A percentile compares a stretch with the other conserved stretches of the same genome.
phyloP scores from a whole-genome alignment of 2,888 invertebrate species.

The Dermolepida albohirtum region DNA sequence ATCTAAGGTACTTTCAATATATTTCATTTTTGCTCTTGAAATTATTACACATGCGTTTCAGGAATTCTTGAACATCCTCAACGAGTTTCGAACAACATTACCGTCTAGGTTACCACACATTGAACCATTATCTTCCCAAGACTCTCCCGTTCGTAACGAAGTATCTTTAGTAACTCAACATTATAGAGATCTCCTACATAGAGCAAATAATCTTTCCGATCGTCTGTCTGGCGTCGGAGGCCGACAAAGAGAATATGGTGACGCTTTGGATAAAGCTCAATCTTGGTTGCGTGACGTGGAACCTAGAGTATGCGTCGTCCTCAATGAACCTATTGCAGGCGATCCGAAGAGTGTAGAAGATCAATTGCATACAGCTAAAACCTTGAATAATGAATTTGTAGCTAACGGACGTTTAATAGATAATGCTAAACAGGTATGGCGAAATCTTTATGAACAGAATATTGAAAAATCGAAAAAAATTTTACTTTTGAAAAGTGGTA shows the following conservation, averaged over 20 bases:
- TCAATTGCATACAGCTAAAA: constrained; percentile 85
- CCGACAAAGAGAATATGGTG: constrained; percentile 81
- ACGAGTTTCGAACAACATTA: constrained; percentile 87
- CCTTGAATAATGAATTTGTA: constrained; percentile 87
- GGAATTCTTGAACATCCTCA: constrained; percentile 85
- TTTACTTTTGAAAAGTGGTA: no score
- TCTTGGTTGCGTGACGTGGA: constrained; percentile 84
- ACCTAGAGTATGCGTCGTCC: constrained; percentile 79
- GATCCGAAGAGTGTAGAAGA: constrained; percentile 90
- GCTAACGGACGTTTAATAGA: constrained; percentile 89
- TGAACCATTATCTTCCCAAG: constrained; percentile 75
- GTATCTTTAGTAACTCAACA: constrained; percentile 82
- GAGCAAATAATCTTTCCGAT: constrained; percentile 87
- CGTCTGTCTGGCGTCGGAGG: constrained; percentile 83
- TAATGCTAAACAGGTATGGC: constrained; percentile 77
- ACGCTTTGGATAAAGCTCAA: constrained; percentile 84
- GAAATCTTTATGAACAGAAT: no score
- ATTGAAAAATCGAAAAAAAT: no score
- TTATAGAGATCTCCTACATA: constrained; percentile 83
- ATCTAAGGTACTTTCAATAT: constrained; percentile 75
- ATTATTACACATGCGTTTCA: constrained; percentile 54
- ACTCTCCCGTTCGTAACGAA: constrained; percentile 81
- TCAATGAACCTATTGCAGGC: constrained; percentile 86
- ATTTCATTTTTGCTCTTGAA: background rate
- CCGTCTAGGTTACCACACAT: constrained; percentile 87